phyloP scores from a whole-genome alignment of 2,797 vertebrate genomes.

The Lindbergichthys nudifrons region DNA sequence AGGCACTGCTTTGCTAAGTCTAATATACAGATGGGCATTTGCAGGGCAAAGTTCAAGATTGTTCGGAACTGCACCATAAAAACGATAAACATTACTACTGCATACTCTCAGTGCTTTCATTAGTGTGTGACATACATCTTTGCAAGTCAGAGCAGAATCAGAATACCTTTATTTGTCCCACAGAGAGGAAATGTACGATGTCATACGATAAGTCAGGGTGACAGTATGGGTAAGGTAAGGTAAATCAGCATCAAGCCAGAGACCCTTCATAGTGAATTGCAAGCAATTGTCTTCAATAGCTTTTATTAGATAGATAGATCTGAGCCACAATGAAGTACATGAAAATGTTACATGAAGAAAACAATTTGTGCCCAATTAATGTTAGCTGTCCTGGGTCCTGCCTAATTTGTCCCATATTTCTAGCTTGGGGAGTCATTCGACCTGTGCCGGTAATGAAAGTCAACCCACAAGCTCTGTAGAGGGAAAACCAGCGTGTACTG shows the following conservation, averaged over 20 bases:
- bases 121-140: slow-evolving; percentile 24
- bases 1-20: background rate
- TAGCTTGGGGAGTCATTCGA: slow-evolving; percentile 49
- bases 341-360: slow-evolving; percentile 24
- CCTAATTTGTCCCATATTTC: slow-evolving; percentile 62
- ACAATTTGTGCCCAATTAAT: slow-evolving; percentile 50
- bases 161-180: no score
- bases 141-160: background rate
- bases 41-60: slow-evolving; percentile 8
- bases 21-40: background rate
- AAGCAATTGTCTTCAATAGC: background rate
- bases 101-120: slow-evolving; percentile 1
- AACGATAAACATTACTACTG: slow-evolving; percentile 17
- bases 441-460: slow-evolving; percentile 59
- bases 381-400: slow-evolving; percentile 42
- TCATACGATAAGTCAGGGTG: background rate
- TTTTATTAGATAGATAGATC: no score
- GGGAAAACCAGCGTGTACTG: slow-evolving; percentile 34
- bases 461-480: slow-evolving; percentile 40
- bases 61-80: slow-evolving; percentile 30
- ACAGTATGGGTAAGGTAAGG: slow-evolving; percentile 12
- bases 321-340: slow-evolving; percentile 6
- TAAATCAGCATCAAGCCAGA: slow-evolving; percentile 25
- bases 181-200: no score
- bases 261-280: slow-evolving; percentile 11